phyloP scores from a whole-genome alignment of 2,113 vertebrate species.

The Nymphicus hollandicus region DNA sequence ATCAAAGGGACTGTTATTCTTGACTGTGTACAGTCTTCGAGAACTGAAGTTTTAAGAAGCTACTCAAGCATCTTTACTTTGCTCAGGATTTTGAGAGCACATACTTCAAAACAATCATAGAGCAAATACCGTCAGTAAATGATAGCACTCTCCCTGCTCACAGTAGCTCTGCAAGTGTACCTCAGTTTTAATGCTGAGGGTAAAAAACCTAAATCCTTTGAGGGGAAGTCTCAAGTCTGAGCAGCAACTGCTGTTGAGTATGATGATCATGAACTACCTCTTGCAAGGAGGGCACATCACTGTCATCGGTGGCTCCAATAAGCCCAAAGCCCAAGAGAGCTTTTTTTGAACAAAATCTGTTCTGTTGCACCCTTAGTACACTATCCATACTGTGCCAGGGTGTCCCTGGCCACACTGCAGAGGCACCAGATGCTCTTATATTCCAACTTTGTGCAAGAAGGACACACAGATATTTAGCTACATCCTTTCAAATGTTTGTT shows the following conservation, averaged over 20 bases:
- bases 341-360: neutral
- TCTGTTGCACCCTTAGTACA: neutral
- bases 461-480: too few relatives aligned
- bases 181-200: neutral
- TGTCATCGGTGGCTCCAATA: neutral
- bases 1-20: neutral
- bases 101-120: neutral
- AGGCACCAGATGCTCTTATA: neutral
- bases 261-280: neutral
- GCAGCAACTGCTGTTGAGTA: neutral
- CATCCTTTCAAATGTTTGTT: neutral
- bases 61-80: neutral
- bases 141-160: neutral
- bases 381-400: fast-evolving
- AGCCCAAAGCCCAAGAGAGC: neutral
- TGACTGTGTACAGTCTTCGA: neutral
- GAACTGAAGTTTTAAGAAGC: neutral
- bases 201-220: neutral
- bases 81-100: neutral
- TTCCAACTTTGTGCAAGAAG: too few relatives aligned
- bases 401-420: neutral
- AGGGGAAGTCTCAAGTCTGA: neutral
- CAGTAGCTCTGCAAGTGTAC: neutral
- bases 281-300: neutral
- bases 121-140: neutral